Evolutionary conservation across 2,888 invertebrate genomes (phyloP).

Genomic region (Andrena chrysosceles): DNA sequence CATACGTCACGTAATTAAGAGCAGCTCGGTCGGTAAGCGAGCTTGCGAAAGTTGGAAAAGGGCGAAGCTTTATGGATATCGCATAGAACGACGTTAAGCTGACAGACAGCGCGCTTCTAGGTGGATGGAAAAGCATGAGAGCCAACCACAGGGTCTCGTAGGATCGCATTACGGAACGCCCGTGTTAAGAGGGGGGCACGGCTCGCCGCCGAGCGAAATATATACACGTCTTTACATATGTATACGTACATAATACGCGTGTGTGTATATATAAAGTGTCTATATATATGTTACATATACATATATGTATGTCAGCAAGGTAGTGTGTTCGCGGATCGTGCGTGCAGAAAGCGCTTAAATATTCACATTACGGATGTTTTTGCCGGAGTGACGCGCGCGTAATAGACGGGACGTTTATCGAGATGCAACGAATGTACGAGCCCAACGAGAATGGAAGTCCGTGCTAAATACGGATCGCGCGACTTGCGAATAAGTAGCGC

Average conservation of each 20-base stretch:
- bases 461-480: slow-evolving; percentile 63
- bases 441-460: slow-evolving; percentile 68
- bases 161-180: slow-evolving; percentile 56
- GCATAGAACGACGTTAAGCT: slow-evolving; percentile 27
- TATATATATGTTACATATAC: slow-evolving; percentile 18
- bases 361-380: slow-evolving; percentile 76
- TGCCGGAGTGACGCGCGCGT: slow-evolving; percentile 74
- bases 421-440: slow-evolving; percentile 61
- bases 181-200: slow-evolving; percentile 44
- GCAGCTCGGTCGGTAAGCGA: slow-evolving; percentile 23
- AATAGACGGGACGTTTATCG: slow-evolving; percentile 70
- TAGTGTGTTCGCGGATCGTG: slow-evolving; percentile 72
- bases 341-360: slow-evolving; percentile 70
- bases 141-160: slow-evolving; percentile 13
- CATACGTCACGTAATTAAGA: too few relatives aligned
- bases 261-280: not conserved
- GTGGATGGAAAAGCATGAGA: slow-evolving; percentile 1
- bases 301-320: slow-evolving; percentile 62
- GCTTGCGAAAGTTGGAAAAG: slow-evolving; percentile 3
- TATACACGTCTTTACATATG: slow-evolving; percentile 22
- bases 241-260: slow-evolving; percentile 15
- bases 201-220: slow-evolving; percentile 40
- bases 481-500: slow-evolving; percentile 71
- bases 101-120: not conserved
- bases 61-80: slow-evolving; percentile 15